Evolutionary conservation across 2,888 invertebrate species (phyloP), one percentile per base, ranked within the genome.

Genomic region (Trichopria drosophilae): DNA sequence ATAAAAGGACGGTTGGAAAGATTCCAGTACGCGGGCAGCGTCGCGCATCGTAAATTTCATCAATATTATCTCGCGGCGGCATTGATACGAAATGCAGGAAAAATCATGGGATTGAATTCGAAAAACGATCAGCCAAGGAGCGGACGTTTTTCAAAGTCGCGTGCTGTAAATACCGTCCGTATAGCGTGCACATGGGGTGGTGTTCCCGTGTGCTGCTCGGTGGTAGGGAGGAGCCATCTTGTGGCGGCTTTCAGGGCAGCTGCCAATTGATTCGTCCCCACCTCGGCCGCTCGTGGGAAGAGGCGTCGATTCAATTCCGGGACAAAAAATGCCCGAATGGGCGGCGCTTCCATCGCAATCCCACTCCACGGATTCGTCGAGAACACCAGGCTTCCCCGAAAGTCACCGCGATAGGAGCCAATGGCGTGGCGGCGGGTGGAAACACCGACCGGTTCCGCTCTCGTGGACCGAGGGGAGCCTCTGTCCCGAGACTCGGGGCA

Each of bases 201-300:
- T 58, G 58, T n/a, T n/a, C n/a, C n/a, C n/a, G n/a, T n/a, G n/a
- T n/a, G n/a, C n/a, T n/a, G n/a, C n/a, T n/a, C n/a, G n/a, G 61
- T 58, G 55, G 66, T 58, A 66, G 68, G 71, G 69, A 71, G 75
- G 75, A 75, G 75, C 75, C 75, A 75, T 74, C 75, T 75, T 75
- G 75, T 68, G 72, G 73, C 70, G 64, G 65, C 61, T 67, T 68
- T 70, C 64, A 64, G 68, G 69, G 65, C 60, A 68, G 65, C 63
- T 66, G 67, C 64, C 75, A 75, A 75, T 75, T 75, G 75, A 75
- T 75, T 75, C 71, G 65, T 63, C 67, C 71, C 72, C 72, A 64
- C 73, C 41, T 43, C 41, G 45, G 40, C 47, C 35, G 43, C 41
- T 48, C 49, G 44, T 6, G 42, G 58, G 63, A 61, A 64, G 65